Conservation (phyloP, 64 coral and sea anemone genomes). For the Porites australiensis region DNA sequence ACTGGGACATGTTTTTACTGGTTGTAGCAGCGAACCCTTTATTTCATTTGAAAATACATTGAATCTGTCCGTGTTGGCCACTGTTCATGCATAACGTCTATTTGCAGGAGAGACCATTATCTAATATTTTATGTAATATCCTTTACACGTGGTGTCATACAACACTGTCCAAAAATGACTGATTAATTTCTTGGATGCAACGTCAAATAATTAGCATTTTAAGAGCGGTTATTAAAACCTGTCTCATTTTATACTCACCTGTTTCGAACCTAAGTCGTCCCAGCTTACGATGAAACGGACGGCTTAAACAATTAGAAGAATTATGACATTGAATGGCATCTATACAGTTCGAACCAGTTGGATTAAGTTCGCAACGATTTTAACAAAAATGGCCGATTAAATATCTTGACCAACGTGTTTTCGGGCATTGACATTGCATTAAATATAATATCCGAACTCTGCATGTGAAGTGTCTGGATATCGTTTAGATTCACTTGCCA, state of each 20-base stretch:
- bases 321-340: no score
- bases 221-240: no score
- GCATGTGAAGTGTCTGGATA: no score
- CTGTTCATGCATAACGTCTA: neutral
- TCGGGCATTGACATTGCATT: neutral
- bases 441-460: no score
- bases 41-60: neutral
- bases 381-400: neutral
- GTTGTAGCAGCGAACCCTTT: neutral
- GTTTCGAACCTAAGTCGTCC: neutral
- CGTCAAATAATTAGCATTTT: neutral
- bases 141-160: neutral
- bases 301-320: neutral
- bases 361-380: neutral
- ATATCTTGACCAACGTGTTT: neutral
- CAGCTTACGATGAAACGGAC: neutral
- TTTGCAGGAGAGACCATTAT: neutral
- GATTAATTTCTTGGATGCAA: neutral
- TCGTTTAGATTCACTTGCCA: no score
- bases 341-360: neutral
- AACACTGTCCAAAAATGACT: neutral
- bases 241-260: neutral
- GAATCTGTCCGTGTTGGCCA: neutral
- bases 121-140: no score
- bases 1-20: neutral